Percentiles rank a stretch among this genome's conserved stretches.
These are phyloP conservation scores for Drosophila nigricruria DNA, from an alignment of 2,888 invertebrate species.

Conservation along the genomic window DNA sequence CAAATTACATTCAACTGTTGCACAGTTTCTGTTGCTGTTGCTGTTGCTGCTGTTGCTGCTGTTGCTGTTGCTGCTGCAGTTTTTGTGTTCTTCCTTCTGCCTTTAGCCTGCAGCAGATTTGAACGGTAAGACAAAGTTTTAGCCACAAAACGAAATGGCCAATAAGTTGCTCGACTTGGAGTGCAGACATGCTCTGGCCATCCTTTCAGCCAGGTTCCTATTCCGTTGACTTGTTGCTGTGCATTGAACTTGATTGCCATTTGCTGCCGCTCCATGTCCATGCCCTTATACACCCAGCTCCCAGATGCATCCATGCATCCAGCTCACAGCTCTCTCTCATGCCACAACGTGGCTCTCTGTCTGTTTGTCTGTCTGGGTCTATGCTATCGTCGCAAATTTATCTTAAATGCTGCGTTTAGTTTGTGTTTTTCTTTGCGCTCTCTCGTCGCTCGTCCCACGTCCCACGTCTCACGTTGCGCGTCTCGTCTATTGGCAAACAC, in stretches of 20 bases:
- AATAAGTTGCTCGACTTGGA: constrained; percentile 39
- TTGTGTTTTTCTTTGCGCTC: constrained; percentile 42
- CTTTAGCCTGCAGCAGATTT: constrained; percentile 35
- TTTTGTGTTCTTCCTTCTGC: constrained; percentile 14
- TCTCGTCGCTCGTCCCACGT: neutral
- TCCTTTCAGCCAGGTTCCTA: constrained; percentile 32
- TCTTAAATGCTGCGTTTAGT: constrained; percentile 78
- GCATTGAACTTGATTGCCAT: constrained; percentile 76
- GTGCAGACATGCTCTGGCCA: constrained; percentile 13
- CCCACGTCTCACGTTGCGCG: too few relatives aligned
- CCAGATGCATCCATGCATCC: constrained; percentile 11
- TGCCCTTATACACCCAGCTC: constrained; percentile 43
- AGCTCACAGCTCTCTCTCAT: constrained; percentile 6
- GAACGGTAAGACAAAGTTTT: constrained; percentile 48
- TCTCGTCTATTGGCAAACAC: constrained; percentile 66
- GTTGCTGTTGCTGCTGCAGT: constrained; percentile 12
- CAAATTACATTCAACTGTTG: constrained; percentile 21
- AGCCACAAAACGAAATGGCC: constrained; percentile 54
- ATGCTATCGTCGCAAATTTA: constrained; percentile 73
- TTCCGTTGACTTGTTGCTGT: constrained; percentile 64
- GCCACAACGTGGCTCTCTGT: constrained; percentile 31
- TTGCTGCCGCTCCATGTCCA: constrained; percentile 33
- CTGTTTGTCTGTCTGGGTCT: constrained; percentile 22
- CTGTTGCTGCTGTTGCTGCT: constrained; percentile 12
- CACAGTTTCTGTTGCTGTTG: constrained; percentile 8